A percentile compares a stretch with the other conserved stretches of the same genome.
phyloP scores from a whole-genome alignment of 2,797 vertebrate genomes.

The Lepus townsendii region DNA sequence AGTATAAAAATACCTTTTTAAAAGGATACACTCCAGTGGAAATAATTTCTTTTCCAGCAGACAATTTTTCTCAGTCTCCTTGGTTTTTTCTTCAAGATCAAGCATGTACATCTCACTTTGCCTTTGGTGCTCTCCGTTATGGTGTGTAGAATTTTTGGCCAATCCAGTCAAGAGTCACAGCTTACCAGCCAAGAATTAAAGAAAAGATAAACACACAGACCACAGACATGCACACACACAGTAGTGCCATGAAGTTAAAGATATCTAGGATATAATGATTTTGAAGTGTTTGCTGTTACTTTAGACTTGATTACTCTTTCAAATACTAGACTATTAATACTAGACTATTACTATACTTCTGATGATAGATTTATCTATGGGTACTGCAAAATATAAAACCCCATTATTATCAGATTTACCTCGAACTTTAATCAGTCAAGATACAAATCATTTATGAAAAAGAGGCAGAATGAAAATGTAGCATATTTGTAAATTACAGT shows the following conservation, averaged over 20 bases:
- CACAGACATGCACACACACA: not conserved
- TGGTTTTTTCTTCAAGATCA: slow-evolving; percentile 61
- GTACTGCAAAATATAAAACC: not conserved
- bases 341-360: slow-evolving; percentile 14
- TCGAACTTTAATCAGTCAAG: slow-evolving; percentile 2
- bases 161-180: slow-evolving; percentile 14
- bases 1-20: slow-evolving; percentile 60
- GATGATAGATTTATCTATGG: not conserved
- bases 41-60: slow-evolving; percentile 69
- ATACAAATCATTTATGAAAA: not conserved
- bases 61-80: slow-evolving; percentile 59
- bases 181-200: slow-evolving; percentile 1
- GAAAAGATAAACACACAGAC: not conserved
- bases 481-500: not conserved
- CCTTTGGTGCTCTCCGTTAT: slow-evolving; percentile 24
- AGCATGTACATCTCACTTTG: slow-evolving; percentile 54
- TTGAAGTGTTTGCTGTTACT: slow-evolving; percentile 11
- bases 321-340: slow-evolving; percentile 7
- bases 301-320: not conserved
- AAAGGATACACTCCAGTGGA: slow-evolving; percentile 47
- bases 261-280: not conserved
- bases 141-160: slow-evolving; percentile 12
- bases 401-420: not conserved
- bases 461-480: not conserved
- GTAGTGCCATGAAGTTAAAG: not conserved